These are phyloP conservation scores for Gonocerus acuteangulatus DNA, from an alignment of 2,888 invertebrate species.

Conservation along the genomic window DNA sequence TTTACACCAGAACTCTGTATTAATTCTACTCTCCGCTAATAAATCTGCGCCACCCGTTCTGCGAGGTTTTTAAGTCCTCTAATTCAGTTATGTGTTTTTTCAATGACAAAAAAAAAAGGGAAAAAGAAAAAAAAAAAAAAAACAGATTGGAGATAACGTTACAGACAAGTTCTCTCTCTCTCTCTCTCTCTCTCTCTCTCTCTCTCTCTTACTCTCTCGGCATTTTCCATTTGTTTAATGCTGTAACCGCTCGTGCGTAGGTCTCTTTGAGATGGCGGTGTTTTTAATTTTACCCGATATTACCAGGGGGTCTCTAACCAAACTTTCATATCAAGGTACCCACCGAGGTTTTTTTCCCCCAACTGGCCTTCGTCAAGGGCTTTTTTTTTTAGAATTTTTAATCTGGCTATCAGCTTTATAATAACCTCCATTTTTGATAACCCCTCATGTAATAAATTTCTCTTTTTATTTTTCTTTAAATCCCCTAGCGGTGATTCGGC, in stretches of 20 bases:
- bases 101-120: not conserved
- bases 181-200: not conserved
- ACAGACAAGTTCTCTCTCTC: not conserved
- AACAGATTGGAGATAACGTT: conserved; percentile 13
- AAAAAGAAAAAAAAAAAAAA: conserved; percentile 4
- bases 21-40: conserved; percentile 12
- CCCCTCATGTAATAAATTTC: no score
- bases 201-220: not conserved
- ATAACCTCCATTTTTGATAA: no score
- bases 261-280: conserved; percentile 15
- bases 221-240: conserved; percentile 22
- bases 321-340: conserved; percentile 15
- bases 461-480: no score
- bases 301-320: not conserved
- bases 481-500: no score
- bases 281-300: conserved; percentile 20
- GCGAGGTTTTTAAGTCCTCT: conserved; percentile 5
- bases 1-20: conserved; percentile 25
- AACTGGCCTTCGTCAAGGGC: no score
- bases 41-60: conserved; percentile 1
- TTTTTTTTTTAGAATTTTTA: no score
- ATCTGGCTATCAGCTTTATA: no score
- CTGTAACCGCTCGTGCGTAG: conserved; percentile 9
- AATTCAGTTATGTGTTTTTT: conserved; percentile 19
- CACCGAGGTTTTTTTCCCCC: not conserved